These are phyloP conservation scores for Oenanthe melanoleuca DNA, from an alignment of 2,113 vertebrate genomes.

Conservation along the genomic window DNA sequence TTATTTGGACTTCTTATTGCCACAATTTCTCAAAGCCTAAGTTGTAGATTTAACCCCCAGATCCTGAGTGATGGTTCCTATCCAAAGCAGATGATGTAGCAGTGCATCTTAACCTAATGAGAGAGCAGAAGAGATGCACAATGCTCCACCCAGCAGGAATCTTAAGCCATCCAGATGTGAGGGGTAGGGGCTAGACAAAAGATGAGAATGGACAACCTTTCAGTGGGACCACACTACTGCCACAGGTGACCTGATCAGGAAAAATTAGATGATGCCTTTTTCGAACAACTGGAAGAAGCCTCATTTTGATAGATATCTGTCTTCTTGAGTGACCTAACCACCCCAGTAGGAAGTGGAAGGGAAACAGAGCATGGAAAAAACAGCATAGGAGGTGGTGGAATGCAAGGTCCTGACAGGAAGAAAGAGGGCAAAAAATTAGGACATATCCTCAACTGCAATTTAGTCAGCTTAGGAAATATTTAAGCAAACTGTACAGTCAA, in stretches of 20 bases:
- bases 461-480: not conserved
- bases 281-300: not conserved
- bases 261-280: not conserved
- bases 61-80: not conserved
- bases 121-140: not conserved
- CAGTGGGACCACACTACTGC: not conserved
- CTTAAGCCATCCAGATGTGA: not conserved
- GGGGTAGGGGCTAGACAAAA: not conserved
- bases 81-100: not conserved
- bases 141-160: not conserved
- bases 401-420: not conserved
- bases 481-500: not conserved
- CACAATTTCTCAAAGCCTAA: not conserved
- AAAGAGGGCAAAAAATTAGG: not conserved
- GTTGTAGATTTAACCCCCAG: not conserved
- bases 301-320: not conserved
- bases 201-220: not conserved
- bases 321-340: not conserved
- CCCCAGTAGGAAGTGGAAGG: not conserved
- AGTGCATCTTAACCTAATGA: not conserved
- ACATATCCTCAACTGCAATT: not conserved
- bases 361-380: not conserved
- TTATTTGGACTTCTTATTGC: not conserved
- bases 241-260: not conserved
- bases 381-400: rapidly evolving